These are phyloP conservation scores for Xenopus laevis DNA, from an alignment of 2,113 vertebrate species.

Conservation along the genomic window DNA sequence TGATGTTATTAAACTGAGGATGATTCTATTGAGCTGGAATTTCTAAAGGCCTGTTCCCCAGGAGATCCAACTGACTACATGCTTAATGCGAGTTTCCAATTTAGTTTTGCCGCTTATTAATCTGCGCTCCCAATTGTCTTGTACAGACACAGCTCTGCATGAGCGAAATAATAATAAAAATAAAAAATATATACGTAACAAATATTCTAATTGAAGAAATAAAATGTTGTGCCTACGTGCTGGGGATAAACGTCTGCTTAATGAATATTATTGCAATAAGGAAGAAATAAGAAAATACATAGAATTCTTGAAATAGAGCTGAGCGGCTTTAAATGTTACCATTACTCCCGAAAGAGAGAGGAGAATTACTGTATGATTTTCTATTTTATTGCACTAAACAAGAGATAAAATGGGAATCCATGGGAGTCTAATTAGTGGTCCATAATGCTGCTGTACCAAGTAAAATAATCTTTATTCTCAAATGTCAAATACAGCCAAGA, in stretches of 20 bases:
- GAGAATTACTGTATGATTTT: constrained; percentile 26
- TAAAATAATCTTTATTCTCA: constrained; percentile 44
- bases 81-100: no score
- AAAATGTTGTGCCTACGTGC: not conserved
- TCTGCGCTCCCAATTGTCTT: no score
- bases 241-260: no score
- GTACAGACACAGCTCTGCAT: no score
- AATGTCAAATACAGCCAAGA: constrained; percentile 45
- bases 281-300: not conserved
- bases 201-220: constrained; percentile 3
- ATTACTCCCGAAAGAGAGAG: constrained; percentile 7
- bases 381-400: constrained; percentile 37
- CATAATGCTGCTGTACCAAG: constrained; percentile 37
- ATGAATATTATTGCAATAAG: not conserved
- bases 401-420: constrained; percentile 39
- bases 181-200: not conserved
- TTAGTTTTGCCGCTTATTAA: no score
- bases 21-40: no score
- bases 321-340: constrained; percentile 3
- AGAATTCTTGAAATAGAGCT: not conserved
- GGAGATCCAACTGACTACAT: no score
- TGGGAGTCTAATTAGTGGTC: constrained; percentile 41
- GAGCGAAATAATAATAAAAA: not conserved
- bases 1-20: no score
- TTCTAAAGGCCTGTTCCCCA: no score